Base-by-base conservation (phyloP, 2,113 vertebrate species). In the Semnornis frantzii region DNA sequence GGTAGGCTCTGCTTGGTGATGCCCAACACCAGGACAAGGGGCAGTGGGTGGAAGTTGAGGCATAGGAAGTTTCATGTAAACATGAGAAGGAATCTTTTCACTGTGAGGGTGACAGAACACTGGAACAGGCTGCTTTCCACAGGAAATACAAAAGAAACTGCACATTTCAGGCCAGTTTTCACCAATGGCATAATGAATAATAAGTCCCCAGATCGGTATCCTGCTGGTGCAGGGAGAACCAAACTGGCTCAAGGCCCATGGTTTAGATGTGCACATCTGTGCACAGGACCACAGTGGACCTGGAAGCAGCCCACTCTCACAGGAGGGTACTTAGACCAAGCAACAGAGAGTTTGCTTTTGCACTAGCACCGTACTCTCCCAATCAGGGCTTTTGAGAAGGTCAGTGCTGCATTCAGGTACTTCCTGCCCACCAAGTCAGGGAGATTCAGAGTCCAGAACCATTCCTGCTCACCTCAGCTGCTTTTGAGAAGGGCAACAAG, bases 281-380 rank as follows among this genome's bases (percentile, higher is more conserved):
- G 20, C 73, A 44, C 10, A 14, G 54, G 73, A 34, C 39, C 72
- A 27, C 21, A 12, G 30, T 5, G 42, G 33, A 66, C 23, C 21
- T 78, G 46, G 52, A 48, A 64, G 37, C 62, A 74, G 50, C 46
- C 17, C 33, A 33, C 48, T 12, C 28, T 8, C 2, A 8, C 1
- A 3, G 54, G 33, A n/a, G 48, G 31, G 31, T 21, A 66, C 25
- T 44, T 2, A 0, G 0, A 2, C 27, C 27, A 82, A 57, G 28
- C 2, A 8, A 20, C n/a, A 34, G 17, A 1, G 3, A 57, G 46
- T 14, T 46, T 11, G 54, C 60, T 81, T 85, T n/a, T 44, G 18
- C 1, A 1, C 46, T 34, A 48, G 12, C 19, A 66, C 31, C 20
- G 24, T 31, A 3, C 8, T 50, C 33, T 8, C 19, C 42, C 12